These are phyloP conservation scores for Bubo bubo DNA, from an alignment of 2,113 vertebrate species.

Conservation along the genomic window DNA sequence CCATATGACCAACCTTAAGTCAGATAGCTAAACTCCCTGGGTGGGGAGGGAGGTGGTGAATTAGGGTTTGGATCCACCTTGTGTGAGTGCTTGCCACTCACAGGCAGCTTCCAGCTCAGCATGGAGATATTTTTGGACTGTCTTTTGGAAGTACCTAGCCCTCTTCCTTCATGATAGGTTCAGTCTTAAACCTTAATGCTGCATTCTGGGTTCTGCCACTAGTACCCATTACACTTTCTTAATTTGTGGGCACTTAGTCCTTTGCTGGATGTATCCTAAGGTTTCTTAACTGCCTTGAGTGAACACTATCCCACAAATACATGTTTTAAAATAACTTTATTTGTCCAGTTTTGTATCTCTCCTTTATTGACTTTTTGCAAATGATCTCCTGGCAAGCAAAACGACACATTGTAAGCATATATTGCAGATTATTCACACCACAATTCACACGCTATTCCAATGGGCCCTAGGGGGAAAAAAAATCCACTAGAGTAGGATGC, in stretches of 20 bases:
- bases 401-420: not conserved
- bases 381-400: not conserved
- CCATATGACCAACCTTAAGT: not conserved
- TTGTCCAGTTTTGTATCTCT: not conserved
- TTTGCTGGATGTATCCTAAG: not conserved
- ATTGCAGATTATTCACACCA: slow-evolving; percentile 1
- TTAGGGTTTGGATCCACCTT: not conserved
- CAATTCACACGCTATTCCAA: slow-evolving; percentile 9
- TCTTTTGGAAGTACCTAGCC: not conserved
- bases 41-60: not conserved
- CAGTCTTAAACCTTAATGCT: not conserved
- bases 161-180: not conserved
- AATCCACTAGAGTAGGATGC: not conserved
- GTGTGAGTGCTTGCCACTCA: not conserved
- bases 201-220: not conserved
- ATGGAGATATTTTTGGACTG: not conserved
- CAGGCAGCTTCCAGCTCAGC: not conserved
- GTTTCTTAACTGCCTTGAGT: not conserved
- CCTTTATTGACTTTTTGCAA: not conserved
- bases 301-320: not conserved
- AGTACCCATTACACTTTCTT: not conserved
- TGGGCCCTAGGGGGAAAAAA: not conserved
- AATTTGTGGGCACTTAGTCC: not conserved
- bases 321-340: not conserved
- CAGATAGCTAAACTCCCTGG: not conserved